Conservation (phyloP, 2,888 invertebrate species). For the Euzophera pinguis region DNA sequence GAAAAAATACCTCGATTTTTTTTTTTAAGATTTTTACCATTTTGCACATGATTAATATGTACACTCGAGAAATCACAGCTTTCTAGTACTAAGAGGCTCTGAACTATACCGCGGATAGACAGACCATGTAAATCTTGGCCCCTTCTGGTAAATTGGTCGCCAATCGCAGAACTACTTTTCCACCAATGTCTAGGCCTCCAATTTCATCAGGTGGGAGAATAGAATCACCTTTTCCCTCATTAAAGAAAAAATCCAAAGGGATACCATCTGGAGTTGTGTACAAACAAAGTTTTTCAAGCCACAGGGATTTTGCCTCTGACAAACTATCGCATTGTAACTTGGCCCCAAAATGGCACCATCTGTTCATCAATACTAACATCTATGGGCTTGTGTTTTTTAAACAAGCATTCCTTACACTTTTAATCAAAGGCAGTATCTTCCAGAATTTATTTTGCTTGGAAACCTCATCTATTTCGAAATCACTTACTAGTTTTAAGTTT, state of each 20-base stretch:
- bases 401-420: conserved; percentile 13
- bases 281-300: conserved; percentile 16
- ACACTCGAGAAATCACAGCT: too few relatives aligned
- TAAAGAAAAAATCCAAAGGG: background rate
- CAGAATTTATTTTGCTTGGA: conserved; percentile 13
- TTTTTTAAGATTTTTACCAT: too few relatives aligned
- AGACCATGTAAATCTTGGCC: conserved; percentile 7
- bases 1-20: too few relatives aligned
- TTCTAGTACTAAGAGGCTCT: too few relatives aligned
- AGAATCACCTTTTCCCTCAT: conserved; percentile 8
- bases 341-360: conserved; percentile 19
- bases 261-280: background rate
- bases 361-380: conserved; percentile 15
- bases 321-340: conserved; percentile 17
- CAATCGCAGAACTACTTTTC: conserved; percentile 4
- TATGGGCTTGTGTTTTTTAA: conserved; percentile 7
- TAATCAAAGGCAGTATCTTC: conserved; percentile 12
- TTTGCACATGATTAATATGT: too few relatives aligned
- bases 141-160: background rate
- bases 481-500: background rate
- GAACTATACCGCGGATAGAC: too few relatives aligned
- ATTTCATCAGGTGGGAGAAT: conserved; percentile 8
- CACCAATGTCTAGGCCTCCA: conserved; percentile 9
- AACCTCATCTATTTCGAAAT: conserved; percentile 3
- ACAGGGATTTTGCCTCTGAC: conserved; percentile 17